Conservation (phyloP, 2,888 invertebrate genomes). For the Colletes collaris region DNA sequence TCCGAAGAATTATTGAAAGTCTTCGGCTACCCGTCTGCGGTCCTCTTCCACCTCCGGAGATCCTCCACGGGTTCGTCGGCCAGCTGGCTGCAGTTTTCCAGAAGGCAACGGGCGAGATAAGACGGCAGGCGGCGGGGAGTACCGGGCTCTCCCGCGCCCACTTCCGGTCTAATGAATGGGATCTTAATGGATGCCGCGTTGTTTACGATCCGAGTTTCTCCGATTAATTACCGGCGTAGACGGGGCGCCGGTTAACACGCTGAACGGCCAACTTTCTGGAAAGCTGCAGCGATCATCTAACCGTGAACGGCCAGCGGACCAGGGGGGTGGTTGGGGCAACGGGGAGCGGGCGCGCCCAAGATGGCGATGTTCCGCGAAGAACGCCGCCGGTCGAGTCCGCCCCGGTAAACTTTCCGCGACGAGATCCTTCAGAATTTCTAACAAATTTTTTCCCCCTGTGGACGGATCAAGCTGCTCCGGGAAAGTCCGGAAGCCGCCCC, state of each 20-base stretch:
- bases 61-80: conserved; percentile 54
- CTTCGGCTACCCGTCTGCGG: conserved; percentile 59
- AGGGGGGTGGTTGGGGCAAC: too few relatives aligned
- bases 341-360: background rate
- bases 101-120: conserved; percentile 25
- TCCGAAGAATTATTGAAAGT: conserved; percentile 79
- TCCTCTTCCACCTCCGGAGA: conserved; percentile 29
- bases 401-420: conserved; percentile 36
- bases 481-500: conserved; percentile 37
- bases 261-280: conserved; percentile 68
- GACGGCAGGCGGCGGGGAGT: conserved; percentile 7
- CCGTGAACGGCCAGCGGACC: conserved; percentile 17
- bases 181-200: conserved; percentile 78
- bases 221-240: conserved; percentile 76
- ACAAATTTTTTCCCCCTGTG: conserved; percentile 48
- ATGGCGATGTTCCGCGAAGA: conserved; percentile 31
- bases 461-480: conserved; percentile 24
- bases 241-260: conserved; percentile 60
- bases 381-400: conserved; percentile 33
- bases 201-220: conserved; percentile 79
- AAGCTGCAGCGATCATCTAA: conserved; percentile 44
- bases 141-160: conserved; percentile 51
- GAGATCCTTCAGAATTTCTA: conserved; percentile 58
- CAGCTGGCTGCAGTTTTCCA: conserved; percentile 58
- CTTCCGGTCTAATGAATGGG: conserved; percentile 78